Evolutionary conservation across 53 echinoderm and acorn worm genomes (phyloP).

Genomic region (Holothuria leucospilota): DNA sequence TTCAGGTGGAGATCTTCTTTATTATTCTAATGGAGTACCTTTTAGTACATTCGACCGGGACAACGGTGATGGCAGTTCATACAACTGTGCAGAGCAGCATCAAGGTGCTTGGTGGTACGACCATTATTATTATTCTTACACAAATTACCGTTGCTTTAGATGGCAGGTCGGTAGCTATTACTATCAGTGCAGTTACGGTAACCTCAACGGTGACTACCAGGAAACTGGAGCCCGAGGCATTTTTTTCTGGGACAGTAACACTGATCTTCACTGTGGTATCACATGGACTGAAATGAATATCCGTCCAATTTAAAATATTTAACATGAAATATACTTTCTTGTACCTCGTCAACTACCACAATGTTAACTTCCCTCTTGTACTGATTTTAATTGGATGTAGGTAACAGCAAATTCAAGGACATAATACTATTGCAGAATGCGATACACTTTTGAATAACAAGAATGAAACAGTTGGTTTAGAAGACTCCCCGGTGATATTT

Average conservation of each 20-base stretch:
- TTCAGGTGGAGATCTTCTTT: too few species aligned
- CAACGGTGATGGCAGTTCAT: background rate
- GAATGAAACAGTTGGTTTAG: too few species aligned
- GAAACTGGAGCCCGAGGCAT: background rate
- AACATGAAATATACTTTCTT: background rate
- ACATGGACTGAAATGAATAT: background rate
- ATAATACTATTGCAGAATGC: too few species aligned
- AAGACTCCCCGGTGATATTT: too few species aligned
- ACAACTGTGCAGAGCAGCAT: conserved; percentile 23
- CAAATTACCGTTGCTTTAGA: background rate
- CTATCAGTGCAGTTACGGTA: background rate
- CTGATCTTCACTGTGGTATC: background rate
- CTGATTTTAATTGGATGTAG: too few species aligned
- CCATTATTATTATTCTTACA: background rate
- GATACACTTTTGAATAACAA: too few species aligned
- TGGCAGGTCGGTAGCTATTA: background rate
- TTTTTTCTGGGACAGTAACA: background rate
- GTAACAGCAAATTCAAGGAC: too few species aligned
- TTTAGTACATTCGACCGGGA: conserved; percentile 20
- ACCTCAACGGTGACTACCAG: conserved; percentile 6
- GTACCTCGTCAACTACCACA: too few species aligned
- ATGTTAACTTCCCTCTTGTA: too few species aligned
- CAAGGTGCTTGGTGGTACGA: conserved; percentile 37
- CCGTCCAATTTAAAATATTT: background rate
- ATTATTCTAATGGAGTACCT: background rate